Conservation (phyloP, 64 coral and sea anemone species). For the Stichodactyla mertensii region DNA sequence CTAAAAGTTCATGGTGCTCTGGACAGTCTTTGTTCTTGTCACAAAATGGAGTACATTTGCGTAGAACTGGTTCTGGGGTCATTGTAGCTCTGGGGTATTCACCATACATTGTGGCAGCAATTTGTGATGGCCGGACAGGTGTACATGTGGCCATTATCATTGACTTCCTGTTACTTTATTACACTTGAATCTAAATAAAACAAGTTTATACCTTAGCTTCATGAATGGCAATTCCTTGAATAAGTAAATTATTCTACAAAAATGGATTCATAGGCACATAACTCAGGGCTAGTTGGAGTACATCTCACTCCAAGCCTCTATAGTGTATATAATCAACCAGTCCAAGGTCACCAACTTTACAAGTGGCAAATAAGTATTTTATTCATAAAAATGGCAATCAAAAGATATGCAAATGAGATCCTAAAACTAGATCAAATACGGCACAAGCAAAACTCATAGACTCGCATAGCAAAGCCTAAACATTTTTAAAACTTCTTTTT, state of each 20-base stretch:
- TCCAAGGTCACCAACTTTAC: neutral
- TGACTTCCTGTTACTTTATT: neutral
- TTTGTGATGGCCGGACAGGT: slow-evolving; percentile 5
- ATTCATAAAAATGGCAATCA: neutral
- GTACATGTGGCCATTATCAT: slow-evolving; percentile 12
- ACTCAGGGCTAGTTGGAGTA: too few relatives aligned
- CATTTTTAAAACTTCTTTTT: neutral
- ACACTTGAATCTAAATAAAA: slow-evolving; percentile 3
- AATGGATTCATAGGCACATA: too few relatives aligned
- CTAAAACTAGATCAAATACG: neutral
- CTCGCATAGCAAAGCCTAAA: neutral
- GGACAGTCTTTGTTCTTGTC: slow-evolving; percentile 88
- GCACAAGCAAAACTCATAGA: neutral
- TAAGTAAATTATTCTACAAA: too few relatives aligned
- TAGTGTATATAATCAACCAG: too few relatives aligned
- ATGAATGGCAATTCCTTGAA: neutral
- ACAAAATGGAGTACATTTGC: slow-evolving; percentile 95
- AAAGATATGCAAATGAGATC: neutral
- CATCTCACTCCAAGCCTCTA: too few relatives aligned
- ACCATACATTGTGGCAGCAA: slow-evolving; percentile 25
- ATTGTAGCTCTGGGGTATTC: slow-evolving; percentile 26
- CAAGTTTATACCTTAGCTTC: neutral
- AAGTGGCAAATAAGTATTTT: neutral
- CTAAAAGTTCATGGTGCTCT: slow-evolving; percentile 89
- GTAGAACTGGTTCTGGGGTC: slow-evolving; percentile 56